Conservation (phyloP, 2,797 vertebrate species). For the Perodicticus potto region DNA sequence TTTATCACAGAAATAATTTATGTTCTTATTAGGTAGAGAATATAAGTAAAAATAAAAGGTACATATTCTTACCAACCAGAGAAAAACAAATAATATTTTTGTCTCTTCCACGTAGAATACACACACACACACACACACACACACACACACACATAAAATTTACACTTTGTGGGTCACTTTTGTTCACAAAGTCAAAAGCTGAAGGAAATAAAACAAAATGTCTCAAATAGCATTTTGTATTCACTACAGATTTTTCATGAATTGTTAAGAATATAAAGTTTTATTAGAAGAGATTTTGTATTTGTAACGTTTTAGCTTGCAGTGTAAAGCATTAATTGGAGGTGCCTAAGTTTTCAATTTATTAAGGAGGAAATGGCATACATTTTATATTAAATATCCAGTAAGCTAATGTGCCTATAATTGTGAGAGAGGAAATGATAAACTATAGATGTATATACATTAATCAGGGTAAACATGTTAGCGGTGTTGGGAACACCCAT, state of each 20-base stretch:
- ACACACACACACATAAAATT: neutral
- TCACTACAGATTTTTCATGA: slow-evolving; percentile 26
- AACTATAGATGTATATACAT: neutral
- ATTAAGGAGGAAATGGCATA: neutral
- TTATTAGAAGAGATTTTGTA: slow-evolving; percentile 3
- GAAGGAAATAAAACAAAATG: slow-evolving; percentile 42
- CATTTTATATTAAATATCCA: neutral
- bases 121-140: too few species aligned
- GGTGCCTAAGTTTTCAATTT: neutral
- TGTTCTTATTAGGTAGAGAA: slow-evolving; percentile 9
- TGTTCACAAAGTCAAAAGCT: slow-evolving; percentile 10
- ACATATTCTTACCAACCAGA: neutral
- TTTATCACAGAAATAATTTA: neutral
- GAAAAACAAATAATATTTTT: slow-evolving; percentile 38
- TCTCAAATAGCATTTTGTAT: neutral
- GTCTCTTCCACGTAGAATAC: slow-evolving; percentile 13
- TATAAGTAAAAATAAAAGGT: slow-evolving; percentile 1
- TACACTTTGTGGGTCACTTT: slow-evolving; percentile 1
- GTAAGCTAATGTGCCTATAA: neutral
- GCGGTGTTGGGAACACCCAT: neutral
- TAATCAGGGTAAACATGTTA: neutral
- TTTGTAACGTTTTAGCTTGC: neutral
- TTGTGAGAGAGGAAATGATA: neutral
- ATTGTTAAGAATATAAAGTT: slow-evolving; percentile 33
- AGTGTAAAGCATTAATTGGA: neutral